These are phyloP conservation scores for Chrysina gloriosa DNA, from an alignment of 2,888 invertebrate genomes.

Conservation along the genomic window DNA sequence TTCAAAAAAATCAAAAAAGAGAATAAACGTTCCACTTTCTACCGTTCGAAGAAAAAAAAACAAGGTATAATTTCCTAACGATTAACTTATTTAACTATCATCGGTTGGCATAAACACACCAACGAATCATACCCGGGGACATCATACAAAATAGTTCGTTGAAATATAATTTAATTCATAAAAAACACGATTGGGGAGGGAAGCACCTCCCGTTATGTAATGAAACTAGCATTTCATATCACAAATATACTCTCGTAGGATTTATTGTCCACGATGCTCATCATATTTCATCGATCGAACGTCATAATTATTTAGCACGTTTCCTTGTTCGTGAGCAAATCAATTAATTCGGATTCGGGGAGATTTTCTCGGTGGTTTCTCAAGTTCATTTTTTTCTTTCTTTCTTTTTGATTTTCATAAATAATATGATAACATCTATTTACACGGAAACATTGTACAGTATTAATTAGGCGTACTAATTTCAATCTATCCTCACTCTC, in stretches of 20 bases:
- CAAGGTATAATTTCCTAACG: no score
- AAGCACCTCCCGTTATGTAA: background rate
- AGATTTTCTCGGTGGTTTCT: no score
- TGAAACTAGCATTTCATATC: constrained; percentile 34
- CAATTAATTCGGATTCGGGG: no score
- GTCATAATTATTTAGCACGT: constrained; percentile 13
- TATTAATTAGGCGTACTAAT: constrained; percentile 14
- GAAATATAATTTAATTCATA: constrained; percentile 25
- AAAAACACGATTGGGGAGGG: constrained; percentile 10
- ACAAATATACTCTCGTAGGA: constrained; percentile 19
- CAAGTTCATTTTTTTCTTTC: constrained; percentile 1
- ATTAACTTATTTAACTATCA: constrained; percentile 23
- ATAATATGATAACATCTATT: constrained; percentile 21
- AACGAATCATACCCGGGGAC: background rate
- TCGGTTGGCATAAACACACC: background rate
- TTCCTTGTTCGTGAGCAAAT: constrained; percentile 18
- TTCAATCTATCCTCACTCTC: constrained; percentile 17
- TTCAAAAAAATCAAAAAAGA: background rate
- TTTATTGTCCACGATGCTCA: constrained; percentile 27
- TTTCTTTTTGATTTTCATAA: constrained; percentile 16
- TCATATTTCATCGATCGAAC: no score
- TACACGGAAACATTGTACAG: constrained; percentile 34
- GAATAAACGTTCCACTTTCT: no score
- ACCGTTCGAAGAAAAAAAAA: no score
- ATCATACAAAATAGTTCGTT: constrained; percentile 15